Base-by-base conservation (phyloP, 2,797 vertebrate species). In the Channa striata region DNA sequence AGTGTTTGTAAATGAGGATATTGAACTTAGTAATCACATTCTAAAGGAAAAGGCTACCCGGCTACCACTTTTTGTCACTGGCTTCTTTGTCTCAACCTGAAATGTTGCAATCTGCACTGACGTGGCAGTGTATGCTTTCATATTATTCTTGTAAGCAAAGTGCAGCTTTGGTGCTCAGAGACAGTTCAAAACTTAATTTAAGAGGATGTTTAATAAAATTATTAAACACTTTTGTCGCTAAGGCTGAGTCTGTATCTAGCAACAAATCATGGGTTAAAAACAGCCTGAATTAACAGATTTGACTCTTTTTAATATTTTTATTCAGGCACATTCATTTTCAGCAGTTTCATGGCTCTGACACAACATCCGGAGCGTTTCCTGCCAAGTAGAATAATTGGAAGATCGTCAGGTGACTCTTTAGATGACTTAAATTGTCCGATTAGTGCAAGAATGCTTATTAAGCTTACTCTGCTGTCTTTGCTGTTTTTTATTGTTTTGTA, bases 1-100 rank as follows among this genome's bases (percentile, higher is more conserved):
- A 60, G 36, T 21, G 43, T 77, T 74, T 70, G 51, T 72, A 76
- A 85, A 77, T 59, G 59, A 77, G 64, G 39, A 63, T 57, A 75
- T 39, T 79, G 72, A 82, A 67, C 44, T 59, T 47, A 30, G 44
- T 65, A 52, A 20, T 48, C 23, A 54, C 58, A 64, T 60, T 19
- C 44, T 71, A 34, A 62, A 50, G 59, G 40, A 54, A 70, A 52
- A 66, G 12, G 21, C 48, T 42, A 42, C n/a, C 36, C 39, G 39
- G 23, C n/a, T 47, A 6, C 16, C 44, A 17, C 33, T 64, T 30
- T 59, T 56, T 40, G 50, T 39, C 39, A 43, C 3, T 25, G 23
- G 37, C n/a, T 65, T 34, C 17, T 60, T 65, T 52, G n/a, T 42
- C 40, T 42, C 14, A 42, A 42, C 40, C 16, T 42, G 6, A 42